Conservation (phyloP, 2,113 vertebrate genomes). For the Cryptotis parvus region DNA sequence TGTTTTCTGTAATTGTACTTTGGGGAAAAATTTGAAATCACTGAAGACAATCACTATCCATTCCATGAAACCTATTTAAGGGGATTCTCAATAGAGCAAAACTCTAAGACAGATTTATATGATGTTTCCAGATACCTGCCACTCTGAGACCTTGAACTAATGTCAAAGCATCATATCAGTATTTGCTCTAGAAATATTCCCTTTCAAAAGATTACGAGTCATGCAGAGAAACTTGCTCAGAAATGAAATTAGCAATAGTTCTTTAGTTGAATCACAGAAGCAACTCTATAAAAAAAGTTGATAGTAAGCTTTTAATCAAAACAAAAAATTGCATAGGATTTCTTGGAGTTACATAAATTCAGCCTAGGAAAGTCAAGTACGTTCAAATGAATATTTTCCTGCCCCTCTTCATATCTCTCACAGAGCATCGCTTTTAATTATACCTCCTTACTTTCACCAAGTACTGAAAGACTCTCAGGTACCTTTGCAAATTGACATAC, state of each 20-base stretch:
- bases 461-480: background rate
- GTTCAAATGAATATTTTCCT: background rate
- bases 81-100: background rate
- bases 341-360: background rate
- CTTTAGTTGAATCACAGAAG: slow-evolving; percentile 51
- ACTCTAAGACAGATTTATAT: slow-evolving; percentile 1
- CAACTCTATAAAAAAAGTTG: background rate
- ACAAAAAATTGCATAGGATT: background rate
- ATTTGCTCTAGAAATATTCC: slow-evolving; percentile 74
- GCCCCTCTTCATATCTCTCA: background rate
- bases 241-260: slow-evolving; percentile 68
- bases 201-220: slow-evolving; percentile 75
- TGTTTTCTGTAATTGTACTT: slow-evolving; percentile 43
- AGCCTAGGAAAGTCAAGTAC: background rate
- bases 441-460: background rate
- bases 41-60: background rate
- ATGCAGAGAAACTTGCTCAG: slow-evolving; percentile 71
- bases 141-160: slow-evolving; percentile 21
- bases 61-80: background rate
- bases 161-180: slow-evolving; percentile 66
- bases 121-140: background rate
- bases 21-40: slow-evolving; percentile 4
- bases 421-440: background rate
- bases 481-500: background rate
- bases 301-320: background rate